Evolutionary conservation across 2,113 vertebrate genomes (phyloP).

Genomic region (Pelmatolapia mariae): DNA sequence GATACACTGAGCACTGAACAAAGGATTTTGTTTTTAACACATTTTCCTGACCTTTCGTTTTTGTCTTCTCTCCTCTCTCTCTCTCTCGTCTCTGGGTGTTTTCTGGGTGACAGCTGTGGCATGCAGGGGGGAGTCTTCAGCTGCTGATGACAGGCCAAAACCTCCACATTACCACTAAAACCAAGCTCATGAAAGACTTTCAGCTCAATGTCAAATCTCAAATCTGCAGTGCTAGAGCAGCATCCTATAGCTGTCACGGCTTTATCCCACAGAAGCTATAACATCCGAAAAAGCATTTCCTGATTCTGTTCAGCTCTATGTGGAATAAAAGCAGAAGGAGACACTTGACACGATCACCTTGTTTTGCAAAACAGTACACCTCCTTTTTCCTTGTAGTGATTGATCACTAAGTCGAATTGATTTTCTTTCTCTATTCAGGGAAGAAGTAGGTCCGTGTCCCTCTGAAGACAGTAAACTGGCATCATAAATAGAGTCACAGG

Average conservation of each 20-base stretch:
- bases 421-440: slow-evolving; percentile 30
- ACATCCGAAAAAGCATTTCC: neutral
- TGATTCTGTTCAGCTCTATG: neutral
- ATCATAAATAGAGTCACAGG: slow-evolving; percentile 61
- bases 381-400: slow-evolving; percentile 3
- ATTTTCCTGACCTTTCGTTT: slow-evolving; percentile 1
- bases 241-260: neutral
- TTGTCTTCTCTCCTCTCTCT: neutral
- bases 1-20: neutral
- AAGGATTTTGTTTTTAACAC: neutral
- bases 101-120: slow-evolving; percentile 50
- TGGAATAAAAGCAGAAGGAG: neutral
- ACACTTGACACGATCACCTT: neutral
- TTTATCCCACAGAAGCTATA: neutral
- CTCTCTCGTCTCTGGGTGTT: neutral
- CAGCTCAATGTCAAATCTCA: slow-evolving; percentile 51
- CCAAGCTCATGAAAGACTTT: slow-evolving; percentile 15
- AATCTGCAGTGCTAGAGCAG: slow-evolving; percentile 1
- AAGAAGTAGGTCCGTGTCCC: slow-evolving; percentile 47
- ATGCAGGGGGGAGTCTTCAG: slow-evolving; percentile 46
- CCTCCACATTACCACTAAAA: slow-evolving; percentile 30
- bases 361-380: neutral
- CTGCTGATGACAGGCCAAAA: slow-evolving; percentile 31
- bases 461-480: slow-evolving; percentile 52
- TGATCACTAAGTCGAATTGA: slow-evolving; percentile 40